Conservation (phyloP, 2,113 vertebrate genomes). For the Tragelaphus imberbis region DNA sequence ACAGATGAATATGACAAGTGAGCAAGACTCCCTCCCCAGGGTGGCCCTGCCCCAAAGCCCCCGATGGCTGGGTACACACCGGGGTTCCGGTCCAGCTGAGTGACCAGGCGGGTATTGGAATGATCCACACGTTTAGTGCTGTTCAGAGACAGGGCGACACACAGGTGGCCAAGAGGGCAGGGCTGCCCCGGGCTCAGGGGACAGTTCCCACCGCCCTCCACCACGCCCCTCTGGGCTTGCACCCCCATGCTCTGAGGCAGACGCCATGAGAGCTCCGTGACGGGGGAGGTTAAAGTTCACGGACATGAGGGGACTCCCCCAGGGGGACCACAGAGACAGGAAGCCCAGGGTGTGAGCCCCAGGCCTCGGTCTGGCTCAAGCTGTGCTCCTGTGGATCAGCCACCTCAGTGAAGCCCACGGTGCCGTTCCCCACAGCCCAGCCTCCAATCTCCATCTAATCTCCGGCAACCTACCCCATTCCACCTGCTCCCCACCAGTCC, state of each 20-base stretch:
- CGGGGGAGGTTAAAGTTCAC: not conserved
- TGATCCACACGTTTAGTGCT: constrained; percentile 94
- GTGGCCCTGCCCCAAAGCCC: not conserved
- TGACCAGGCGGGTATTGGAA: constrained; percentile 91
- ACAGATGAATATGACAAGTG: not conserved
- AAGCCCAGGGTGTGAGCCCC: not conserved
- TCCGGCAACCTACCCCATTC: not conserved
- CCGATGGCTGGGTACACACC: constrained; percentile 69
- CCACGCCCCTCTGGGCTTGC: not conserved
- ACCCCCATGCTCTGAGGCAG: not conserved
- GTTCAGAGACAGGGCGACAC: not conserved
- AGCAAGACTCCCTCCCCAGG: not conserved
- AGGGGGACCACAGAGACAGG: not conserved
- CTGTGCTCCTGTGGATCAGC: not conserved
- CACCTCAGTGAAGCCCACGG: rapidly evolving
- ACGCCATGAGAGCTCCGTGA: not conserved
- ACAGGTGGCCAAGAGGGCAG: rapidly evolving
- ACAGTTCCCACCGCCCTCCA: not conserved
- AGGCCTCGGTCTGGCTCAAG: not conserved
- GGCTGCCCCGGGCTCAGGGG: not conserved
- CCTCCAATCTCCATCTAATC: too few relatives aligned
- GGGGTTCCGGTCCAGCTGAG: constrained; percentile 91
- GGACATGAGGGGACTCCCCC: too few relatives aligned
- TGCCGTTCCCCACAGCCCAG: too few relatives aligned
- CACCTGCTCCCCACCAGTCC: not conserved